Conservation (phyloP, 2,113 vertebrate species). For the Ctenodactylus gundi region DNA sequence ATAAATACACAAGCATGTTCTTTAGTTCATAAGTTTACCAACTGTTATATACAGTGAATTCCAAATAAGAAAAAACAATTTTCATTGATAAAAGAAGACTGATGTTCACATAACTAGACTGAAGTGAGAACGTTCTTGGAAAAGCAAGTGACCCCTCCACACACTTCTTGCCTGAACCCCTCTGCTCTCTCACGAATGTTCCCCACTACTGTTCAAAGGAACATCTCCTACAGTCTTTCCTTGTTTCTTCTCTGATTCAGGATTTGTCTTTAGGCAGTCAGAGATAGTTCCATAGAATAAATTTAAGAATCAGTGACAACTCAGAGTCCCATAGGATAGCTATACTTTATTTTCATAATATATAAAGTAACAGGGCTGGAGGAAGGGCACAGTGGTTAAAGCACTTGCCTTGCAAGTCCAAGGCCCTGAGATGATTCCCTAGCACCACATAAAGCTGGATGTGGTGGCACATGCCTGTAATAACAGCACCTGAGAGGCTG, state of each 20-base stretch:
- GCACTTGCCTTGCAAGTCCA: too few species aligned
- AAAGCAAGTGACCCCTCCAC: neutral
- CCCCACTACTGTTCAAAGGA: neutral
- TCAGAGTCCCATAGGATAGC: neutral
- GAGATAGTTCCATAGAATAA: neutral
- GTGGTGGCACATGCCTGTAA: too few species aligned
- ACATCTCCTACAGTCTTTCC: neutral
- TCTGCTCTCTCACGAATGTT: neutral
- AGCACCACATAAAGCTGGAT: too few species aligned
- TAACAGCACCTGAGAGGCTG: too few species aligned
- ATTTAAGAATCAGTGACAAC: conserved; percentile 2
- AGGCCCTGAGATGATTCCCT: too few species aligned
- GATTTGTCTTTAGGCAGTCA: neutral
- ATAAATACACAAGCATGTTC: too few species aligned
- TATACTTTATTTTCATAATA: neutral
- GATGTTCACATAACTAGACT: neutral
- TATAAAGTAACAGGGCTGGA: conserved; percentile 4
- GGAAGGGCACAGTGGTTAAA: too few species aligned
- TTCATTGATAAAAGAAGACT: neutral
- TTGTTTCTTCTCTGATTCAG: neutral
- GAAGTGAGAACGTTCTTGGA: neutral
- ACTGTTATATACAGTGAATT: neutral
- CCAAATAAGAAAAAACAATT: neutral
- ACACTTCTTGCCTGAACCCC: neutral
- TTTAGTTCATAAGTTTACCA: neutral